Evolutionary conservation across 2,888 invertebrate species (phyloP).

Genomic region (Lypha dubia): DNA sequence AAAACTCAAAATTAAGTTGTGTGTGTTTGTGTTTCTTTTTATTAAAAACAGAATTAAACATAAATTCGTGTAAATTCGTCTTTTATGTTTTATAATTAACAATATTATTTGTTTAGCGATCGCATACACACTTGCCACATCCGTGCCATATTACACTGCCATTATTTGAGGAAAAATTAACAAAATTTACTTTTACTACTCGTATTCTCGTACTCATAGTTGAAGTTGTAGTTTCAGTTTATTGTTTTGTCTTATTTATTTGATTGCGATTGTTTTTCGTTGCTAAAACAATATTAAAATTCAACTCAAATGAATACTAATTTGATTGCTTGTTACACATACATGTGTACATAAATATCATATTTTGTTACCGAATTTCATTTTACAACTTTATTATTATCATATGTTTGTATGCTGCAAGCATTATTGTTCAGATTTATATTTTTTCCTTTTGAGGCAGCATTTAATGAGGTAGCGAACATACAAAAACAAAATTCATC

Average conservation of each 20-base stretch:
- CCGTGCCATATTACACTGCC: neutral
- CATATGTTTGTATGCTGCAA: neutral
- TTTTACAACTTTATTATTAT: constrained; percentile 28
- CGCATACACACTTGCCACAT: neutral
- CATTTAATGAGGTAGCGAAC: constrained; percentile 60
- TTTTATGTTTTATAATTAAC: neutral
- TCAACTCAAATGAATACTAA: constrained; percentile 27
- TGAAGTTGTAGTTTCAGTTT: constrained; percentile 10
- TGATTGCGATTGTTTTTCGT: neutral
- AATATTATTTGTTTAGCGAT: neutral
- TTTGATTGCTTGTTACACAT: constrained; percentile 43
- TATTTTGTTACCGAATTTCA: neutral
- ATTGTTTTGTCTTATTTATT: neutral
- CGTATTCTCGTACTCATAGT: neutral
- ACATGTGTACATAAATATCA: constrained; percentile 1
- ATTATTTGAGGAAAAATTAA: neutral
- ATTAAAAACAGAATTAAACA: constrained; percentile 1
- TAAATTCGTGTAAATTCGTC: neutral
- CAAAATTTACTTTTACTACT: neutral
- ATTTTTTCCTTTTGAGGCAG: constrained; percentile 17
- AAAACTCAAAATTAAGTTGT: constrained; percentile 24
- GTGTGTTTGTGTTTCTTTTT: constrained; percentile 3
- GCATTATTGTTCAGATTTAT: constrained; percentile 6
- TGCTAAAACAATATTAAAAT: constrained; percentile 44
- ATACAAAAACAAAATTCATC: constrained; percentile 44